These are phyloP conservation scores for Stercorarius parasiticus DNA, from an alignment of 2,113 vertebrate genomes.

Conservation along the genomic window DNA sequence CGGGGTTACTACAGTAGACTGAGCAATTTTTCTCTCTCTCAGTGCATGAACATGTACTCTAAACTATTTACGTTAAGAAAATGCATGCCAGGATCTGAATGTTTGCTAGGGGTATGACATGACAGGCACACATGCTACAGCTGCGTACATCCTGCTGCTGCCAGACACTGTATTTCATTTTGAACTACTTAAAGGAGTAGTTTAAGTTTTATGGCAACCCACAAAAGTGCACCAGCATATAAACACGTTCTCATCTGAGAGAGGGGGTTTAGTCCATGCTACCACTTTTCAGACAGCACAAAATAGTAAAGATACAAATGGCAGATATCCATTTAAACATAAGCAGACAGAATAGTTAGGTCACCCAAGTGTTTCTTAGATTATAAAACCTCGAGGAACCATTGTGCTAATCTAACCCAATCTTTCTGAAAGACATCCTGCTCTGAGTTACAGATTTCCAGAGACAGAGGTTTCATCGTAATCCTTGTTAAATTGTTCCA, in stretches of 20 bases:
- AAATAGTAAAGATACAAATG: not conserved
- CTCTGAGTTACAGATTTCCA: not conserved
- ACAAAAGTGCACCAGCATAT: conserved; percentile 32
- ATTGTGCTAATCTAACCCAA: not conserved
- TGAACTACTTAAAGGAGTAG: conserved; percentile 36
- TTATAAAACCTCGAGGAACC: not conserved
- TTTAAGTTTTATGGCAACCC: conserved; percentile 46
- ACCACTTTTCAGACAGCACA: not conserved
- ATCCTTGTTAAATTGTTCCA: not conserved
- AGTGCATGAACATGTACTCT: not conserved
- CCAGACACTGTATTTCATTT: conserved; percentile 43
- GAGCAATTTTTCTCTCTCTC: not conserved
- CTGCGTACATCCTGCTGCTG: conserved; percentile 40
- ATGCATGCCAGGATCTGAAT: conserved; percentile 42
- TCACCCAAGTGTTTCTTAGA: not conserved
- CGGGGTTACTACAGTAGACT: conserved; percentile 12
- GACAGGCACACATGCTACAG: conserved; percentile 60
- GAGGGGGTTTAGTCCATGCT: not conserved
- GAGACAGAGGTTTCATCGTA: not conserved
- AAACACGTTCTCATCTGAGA: conserved; percentile 21
- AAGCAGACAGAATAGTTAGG: not conserved
- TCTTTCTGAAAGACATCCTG: not conserved
- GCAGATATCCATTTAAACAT: not conserved
- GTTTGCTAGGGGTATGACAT: conserved; percentile 44
- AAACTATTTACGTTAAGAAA: conserved; percentile 65